Percentiles rank a stretch among this genome's conserved stretches.
phyloP scores from a whole-genome alignment of 1,140 invertebrate species.

The Meloidogyne exigua region DNA sequence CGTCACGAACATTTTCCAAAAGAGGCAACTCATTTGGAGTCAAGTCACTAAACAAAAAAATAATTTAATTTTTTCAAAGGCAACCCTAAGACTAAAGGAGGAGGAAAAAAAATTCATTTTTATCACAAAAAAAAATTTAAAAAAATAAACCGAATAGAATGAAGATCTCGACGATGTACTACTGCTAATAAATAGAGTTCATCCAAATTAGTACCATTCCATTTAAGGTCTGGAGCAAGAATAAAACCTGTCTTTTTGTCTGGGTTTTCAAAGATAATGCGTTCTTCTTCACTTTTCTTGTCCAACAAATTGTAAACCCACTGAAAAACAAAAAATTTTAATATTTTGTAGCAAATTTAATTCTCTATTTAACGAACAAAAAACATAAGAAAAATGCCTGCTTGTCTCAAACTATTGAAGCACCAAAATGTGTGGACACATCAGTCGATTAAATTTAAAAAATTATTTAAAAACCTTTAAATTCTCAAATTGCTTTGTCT shows the following conservation, averaged over 20 bases:
- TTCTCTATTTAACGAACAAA: no score
- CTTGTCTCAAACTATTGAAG: no score
- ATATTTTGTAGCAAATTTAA: no score
- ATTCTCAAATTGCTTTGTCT: conserved; percentile 64
- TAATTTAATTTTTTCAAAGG: not conserved
- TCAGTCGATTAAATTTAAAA: conserved; percentile 11
- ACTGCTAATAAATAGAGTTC: conserved; percentile 82
- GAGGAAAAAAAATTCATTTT: no score
- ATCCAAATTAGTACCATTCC: conserved; percentile 73
- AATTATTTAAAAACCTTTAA: conserved; percentile 19
- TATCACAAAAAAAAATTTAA: no score
- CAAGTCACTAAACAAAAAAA: conserved; percentile 45
- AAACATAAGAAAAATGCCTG: no score
- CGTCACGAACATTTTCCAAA: conserved; percentile 48
- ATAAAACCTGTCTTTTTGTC: conserved; percentile 80
- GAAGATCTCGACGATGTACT: conserved; percentile 72
- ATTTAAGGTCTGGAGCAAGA: conserved; percentile 84
- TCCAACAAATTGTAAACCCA: conserved; percentile 97
- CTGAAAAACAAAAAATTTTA: conserved; percentile 29
- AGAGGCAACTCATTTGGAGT: conserved; percentile 41
- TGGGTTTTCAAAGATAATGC: conserved; percentile 79
- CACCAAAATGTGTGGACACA: no score
- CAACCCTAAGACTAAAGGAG: no score
- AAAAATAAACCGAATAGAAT: conserved; percentile 70
- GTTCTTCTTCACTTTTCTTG: conserved; percentile 81